Percentiles rank a stretch among this genome's conserved stretches.
These are phyloP conservation scores for Sula dactylatra DNA, from an alignment of 2,113 vertebrate genomes.

Conservation along the genomic window DNA sequence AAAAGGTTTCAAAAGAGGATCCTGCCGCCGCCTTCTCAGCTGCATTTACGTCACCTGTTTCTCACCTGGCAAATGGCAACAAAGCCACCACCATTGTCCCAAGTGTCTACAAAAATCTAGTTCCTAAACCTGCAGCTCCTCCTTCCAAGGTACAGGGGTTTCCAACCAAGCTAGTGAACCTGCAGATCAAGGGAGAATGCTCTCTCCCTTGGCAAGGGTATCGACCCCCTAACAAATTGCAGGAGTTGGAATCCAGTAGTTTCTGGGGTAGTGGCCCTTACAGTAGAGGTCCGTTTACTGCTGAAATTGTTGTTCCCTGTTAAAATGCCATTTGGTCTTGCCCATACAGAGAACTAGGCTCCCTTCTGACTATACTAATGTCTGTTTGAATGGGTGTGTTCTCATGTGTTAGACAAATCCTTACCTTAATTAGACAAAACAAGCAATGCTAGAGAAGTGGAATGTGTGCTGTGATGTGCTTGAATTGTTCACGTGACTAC, in stretches of 20 bases:
- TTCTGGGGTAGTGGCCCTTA: neutral
- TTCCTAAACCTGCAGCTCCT: constrained; percentile 93
- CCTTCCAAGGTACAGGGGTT: constrained; percentile 86
- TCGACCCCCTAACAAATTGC: neutral
- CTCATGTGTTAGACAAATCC: neutral
- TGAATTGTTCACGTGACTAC: neutral
- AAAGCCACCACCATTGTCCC: constrained; percentile 89
- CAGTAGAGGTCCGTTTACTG: neutral
- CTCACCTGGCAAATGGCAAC: constrained; percentile 89
- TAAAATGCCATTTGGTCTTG: neutral
- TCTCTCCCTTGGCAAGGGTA: neutral
- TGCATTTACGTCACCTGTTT: constrained; percentile 89
- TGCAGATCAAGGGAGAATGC: neutral
- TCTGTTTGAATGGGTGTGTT: neutral
- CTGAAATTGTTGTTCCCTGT: neutral
- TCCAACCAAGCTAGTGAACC: neutral
- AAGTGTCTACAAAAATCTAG: constrained; percentile 98
- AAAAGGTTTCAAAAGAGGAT: constrained; percentile 99
- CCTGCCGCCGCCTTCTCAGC: constrained; percentile 92
- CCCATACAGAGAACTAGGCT: neutral
- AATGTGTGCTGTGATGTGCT: neutral
- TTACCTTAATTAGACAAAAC: constrained; percentile 2
- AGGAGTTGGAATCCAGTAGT: neutral
- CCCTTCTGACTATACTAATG: neutral
- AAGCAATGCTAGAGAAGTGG: neutral